Evolutionary conservation across 1,140 invertebrate species (phyloP).

Genomic region (Hetaerina americana): DNA sequence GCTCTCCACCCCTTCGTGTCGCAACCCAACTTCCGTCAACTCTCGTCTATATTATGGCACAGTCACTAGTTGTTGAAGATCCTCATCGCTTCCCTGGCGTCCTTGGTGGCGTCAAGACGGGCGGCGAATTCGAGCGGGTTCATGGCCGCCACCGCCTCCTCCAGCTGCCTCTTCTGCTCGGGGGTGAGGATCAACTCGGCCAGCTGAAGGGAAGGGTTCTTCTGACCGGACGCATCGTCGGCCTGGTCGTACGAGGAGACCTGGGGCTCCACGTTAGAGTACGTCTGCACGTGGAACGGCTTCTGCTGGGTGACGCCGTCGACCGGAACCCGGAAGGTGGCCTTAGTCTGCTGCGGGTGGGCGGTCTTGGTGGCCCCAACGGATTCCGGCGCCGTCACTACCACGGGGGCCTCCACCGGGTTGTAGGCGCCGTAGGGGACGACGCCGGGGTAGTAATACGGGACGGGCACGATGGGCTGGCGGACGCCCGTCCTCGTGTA

Average conservation of each 20-base stretch:
- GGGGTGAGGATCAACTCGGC: background rate
- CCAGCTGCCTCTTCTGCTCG: background rate
- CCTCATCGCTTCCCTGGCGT: no score
- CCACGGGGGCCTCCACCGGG: no score
- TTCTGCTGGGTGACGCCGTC: background rate
- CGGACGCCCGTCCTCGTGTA: background rate
- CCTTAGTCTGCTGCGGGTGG: no score
- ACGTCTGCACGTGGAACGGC: background rate
- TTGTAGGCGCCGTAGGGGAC: no score
- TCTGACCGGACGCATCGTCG: no score
- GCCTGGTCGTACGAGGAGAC: background rate
- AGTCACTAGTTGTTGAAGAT: no score
- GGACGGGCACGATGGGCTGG: background rate
- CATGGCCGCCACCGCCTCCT: background rate
- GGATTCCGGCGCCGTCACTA: no score
- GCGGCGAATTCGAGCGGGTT: background rate
- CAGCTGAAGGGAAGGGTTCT: background rate
- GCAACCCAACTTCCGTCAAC: no score
- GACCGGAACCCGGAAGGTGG: no score
- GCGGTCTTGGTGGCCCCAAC: no score
- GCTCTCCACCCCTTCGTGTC: no score
- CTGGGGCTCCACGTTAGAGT: background rate
- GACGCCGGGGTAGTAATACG: background rate
- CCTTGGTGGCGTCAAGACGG: background rate
- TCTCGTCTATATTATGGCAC: no score